Base-by-base conservation (phyloP, 2,797 vertebrate genomes). In the Ibycter americanus region DNA sequence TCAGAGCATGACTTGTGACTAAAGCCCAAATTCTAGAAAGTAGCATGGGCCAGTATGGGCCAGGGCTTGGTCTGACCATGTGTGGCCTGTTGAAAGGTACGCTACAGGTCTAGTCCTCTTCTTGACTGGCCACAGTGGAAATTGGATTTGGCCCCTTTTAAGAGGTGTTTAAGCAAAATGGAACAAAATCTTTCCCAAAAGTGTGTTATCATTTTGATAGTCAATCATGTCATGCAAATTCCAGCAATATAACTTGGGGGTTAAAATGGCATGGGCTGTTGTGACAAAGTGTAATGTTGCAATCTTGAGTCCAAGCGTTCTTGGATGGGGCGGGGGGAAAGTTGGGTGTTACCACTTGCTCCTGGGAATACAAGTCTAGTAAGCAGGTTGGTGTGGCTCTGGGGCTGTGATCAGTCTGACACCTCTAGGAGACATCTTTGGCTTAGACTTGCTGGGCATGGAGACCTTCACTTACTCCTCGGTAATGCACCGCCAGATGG, bases 241-340 rank as follows among this genome's bases (percentile, higher is more conserved):
- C 44, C 34, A 40, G 25, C 16, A 2, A 5, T 55, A 0, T 19
- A 47, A 32, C 14, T 51, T 9, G 19, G 23, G 38, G 40, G 8
- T 34, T 71, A 55, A 27, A 56, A 25, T 31, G 27, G 27, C 34
- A 15, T 1, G 18, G 29, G 40, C 26, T 76, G 63, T 15, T 40
- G 46, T 46, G 71, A 26, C 36, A 26, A 61, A 82, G 52, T 0
- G 1, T 49, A 5, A 22, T 29, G 46, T 29, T 87, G 36, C 40
- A 46, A 3, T 62, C 9, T 47, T 0, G 2, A 74, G n/a, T 55
- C 34, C 40, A 61, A 0, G 15, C 15, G 9, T 20, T 7, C 8
- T 52, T 65, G 49, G 31, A 11, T 66, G 27, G 22, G 40, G 40
- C 14, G 40, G 14, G 22, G 12, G 55, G 31, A 23, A 38, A 12